phyloP scores from a whole-genome alignment of 1,140 invertebrate genomes.

The Lucilia sericata region DNA sequence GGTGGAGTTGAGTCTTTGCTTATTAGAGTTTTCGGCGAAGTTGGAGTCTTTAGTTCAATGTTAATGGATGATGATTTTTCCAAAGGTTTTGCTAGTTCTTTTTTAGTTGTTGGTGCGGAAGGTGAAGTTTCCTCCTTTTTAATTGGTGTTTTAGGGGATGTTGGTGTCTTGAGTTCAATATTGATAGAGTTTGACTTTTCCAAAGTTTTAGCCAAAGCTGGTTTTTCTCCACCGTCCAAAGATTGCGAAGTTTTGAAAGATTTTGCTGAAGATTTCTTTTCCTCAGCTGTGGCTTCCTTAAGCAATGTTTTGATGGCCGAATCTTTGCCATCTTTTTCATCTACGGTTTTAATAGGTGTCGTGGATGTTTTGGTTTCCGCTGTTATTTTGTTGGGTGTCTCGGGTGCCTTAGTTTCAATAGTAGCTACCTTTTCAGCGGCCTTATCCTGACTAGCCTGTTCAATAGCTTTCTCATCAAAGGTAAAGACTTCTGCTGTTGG shows the following conservation, averaged over 20 bases:
- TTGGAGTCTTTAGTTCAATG: neutral
- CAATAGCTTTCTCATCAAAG: slow-evolving; percentile 56
- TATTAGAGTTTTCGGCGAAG: neutral
- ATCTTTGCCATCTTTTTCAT: too few relatives aligned
- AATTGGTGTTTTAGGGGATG: neutral
- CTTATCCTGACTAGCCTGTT: neutral
- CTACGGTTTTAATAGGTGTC: too few relatives aligned
- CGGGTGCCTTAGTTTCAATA: too few relatives aligned
- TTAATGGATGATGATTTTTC: slow-evolving; percentile 25
- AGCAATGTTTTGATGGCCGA: too few relatives aligned
- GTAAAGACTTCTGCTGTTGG: slow-evolving; percentile 59
- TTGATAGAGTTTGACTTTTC: slow-evolving; percentile 10
- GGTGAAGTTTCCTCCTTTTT: neutral
- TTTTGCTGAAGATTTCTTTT: neutral
- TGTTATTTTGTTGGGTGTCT: too few relatives aligned
- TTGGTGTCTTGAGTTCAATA: slow-evolving; percentile 18
- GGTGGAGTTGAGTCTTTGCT: neutral
- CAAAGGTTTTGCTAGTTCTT: neutral
- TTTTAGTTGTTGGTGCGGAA: neutral
- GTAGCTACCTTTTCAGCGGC: neutral
- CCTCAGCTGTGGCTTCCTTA: too few relatives aligned
- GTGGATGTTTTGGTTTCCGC: too few relatives aligned
- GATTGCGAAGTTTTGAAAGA: neutral
- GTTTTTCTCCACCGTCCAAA: neutral
- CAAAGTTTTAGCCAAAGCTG: neutral